These are phyloP conservation scores for Pseudachorutes palmiensis DNA, from an alignment of 1,140 invertebrate species.

Conservation along the genomic window DNA sequence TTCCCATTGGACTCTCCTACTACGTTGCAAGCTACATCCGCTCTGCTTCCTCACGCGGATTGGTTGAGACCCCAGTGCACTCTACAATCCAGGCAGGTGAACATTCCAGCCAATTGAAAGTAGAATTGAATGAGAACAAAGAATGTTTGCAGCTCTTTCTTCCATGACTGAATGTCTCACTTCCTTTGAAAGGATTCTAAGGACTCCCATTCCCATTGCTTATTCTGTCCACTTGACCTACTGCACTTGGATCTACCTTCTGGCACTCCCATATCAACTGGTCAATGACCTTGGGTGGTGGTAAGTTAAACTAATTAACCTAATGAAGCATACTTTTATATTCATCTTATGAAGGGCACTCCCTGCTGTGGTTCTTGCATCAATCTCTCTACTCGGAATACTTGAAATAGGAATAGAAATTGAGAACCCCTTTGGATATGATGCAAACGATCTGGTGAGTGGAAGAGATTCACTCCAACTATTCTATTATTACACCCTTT, in stretches of 20 bases:
- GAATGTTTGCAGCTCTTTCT: slow-evolving; percentile 18
- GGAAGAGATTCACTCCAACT: no score
- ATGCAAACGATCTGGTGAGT: no score
- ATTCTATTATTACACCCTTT: no score
- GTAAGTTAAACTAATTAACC: no score
- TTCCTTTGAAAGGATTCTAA: slow-evolving; percentile 31
- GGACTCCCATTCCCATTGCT: slow-evolving; percentile 34
- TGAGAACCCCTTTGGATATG: slow-evolving; percentile 29
- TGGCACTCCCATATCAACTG: slow-evolving; percentile 32
- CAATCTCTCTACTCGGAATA: slow-evolving; percentile 31
- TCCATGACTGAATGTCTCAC: slow-evolving; percentile 33
- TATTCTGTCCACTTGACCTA: slow-evolving; percentile 35
- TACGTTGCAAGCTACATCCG: slow-evolving; percentile 35
- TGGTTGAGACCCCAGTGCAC: slow-evolving; percentile 21
- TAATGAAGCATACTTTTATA: no score
- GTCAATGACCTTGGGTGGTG: slow-evolving; percentile 24
- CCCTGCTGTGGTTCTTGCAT: slow-evolving; percentile 25
- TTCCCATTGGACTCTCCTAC: slow-evolving; percentile 35
- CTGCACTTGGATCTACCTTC: slow-evolving; percentile 33
- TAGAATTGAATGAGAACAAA: no score
- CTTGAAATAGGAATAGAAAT: slow-evolving; percentile 36
- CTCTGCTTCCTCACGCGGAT: slow-evolving; percentile 10
- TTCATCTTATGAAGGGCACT: no score
- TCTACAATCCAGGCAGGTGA: slow-evolving; percentile 30
- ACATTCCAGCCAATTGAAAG: no score